These are phyloP conservation scores for Hirtodrosophila duncani DNA, from an alignment of 2,888 invertebrate species.

Conservation along the genomic window DNA sequence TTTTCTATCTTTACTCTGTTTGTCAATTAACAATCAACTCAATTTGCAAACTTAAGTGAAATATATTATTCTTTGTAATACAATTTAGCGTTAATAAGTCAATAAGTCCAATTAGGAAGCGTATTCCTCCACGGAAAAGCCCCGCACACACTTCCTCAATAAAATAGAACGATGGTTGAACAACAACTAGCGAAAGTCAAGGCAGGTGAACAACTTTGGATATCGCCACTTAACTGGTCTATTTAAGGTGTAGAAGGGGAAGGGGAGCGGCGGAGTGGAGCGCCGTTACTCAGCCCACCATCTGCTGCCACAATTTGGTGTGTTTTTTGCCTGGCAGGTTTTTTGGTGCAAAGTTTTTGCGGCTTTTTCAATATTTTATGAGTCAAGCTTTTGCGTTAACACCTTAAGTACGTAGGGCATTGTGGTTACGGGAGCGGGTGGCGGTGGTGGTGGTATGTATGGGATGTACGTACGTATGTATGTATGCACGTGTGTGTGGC, in stretches of 20 bases:
- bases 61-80: no score
- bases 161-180: no score
- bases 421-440: conserved; percentile 35
- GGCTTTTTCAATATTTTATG: conserved; percentile 77
- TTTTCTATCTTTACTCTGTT: no score
- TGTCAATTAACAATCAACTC: no score
- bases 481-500: conserved; percentile 42
- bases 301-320: conserved; percentile 18
- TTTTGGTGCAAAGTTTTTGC: conserved; percentile 73
- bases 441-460: not conserved
- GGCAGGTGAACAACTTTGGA: conserved; percentile 49
- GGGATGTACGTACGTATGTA: conserved; percentile 1
- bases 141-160: no score
- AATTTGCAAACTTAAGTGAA: no score
- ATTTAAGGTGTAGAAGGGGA: conserved; percentile 53
- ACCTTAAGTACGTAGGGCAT: conserved; percentile 71
- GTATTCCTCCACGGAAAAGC: no score
- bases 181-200: conserved; percentile 39
- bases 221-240: conserved; percentile 56
- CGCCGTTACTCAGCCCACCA: not conserved
- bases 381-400: conserved; percentile 73
- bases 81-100: no score
- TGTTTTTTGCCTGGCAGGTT: conserved; percentile 40
- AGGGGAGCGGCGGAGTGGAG: no score
- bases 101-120: no score